Base-by-base conservation (phyloP, 2,797 vertebrate species). In the Cyclopterus lumpus region DNA sequence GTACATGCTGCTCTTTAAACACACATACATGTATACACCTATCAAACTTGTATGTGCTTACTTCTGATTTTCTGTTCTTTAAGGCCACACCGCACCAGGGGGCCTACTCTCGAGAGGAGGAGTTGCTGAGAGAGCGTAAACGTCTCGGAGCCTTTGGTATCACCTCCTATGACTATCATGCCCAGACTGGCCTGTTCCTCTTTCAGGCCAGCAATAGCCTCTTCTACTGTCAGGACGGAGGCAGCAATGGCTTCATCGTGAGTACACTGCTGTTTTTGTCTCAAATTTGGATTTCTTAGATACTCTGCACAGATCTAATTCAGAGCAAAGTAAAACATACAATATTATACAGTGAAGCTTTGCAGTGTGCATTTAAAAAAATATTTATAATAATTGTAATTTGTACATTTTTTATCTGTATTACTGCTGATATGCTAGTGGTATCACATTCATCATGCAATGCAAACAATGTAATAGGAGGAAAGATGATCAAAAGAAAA, bases 161-260 rank as follows among this genome's bases (percentile, higher is more conserved):
- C 90, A 99, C 98, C 0, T 99, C 98, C 0, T 99, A 99, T 0
- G 98, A 99, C 93, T 99, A 98, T 93, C 98, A 99, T 75, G 90
- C 95, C 1, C 95, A 95, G 80, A 98, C 96, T 0, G 98, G 98
- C 87, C 95, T 98, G 38, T 99, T 99, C 95, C 97, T 99, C 57
- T 99, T 99, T 91, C 98, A 99, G 94, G 98, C 98, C 91, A 99
- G 96, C 94, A 99, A 97, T 84, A 99, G 98, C 92, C 97, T 99
- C 84, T 99, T 99, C 88, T 97, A 98, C 80, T 99, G 98, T 87
- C 95, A 96, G 24, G 98, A 99, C 0, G 98, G 98, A 0, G 97
- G 97, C 85, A 96, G 95, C 91, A 98, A 98, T 0, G 96, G 98
- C 24, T 99, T 99, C 93, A 96, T 98, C 78, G 98, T 99, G 94